Base-by-base conservation (phyloP, 2,888 invertebrate species). In the Hermaeophaga mercurialis region DNA sequence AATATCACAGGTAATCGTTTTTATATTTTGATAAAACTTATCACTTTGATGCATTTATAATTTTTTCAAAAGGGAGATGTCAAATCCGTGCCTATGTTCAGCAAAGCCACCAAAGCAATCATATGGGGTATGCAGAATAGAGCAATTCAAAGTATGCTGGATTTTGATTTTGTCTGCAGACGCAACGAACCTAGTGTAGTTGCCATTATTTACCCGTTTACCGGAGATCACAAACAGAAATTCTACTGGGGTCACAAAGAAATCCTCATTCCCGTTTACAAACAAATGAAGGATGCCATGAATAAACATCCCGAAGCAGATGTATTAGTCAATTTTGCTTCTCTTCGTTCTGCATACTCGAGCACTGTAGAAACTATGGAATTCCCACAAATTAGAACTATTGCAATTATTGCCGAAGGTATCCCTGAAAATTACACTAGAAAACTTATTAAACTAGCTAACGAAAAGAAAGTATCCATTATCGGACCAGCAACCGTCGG, bases 171-270 rank as follows among this genome's bases (percentile, higher is more conserved):
- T 79, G 93, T 94, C 14, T 94, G 97, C 80, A 84, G 94, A 17
- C 82, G 98, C 69, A 79, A 84, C 47, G 90, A 91, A 70, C 97
- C 97, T 0, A 92, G 91, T 0, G 93, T 99, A 1, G 96, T 94
- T 0, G 97, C 97, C 22, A 91, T 98, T 75, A 95, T 98, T 26
- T 99, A 99, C 79, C 99, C 99, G 0, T 96, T 99, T 80, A 96
- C 91, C 9, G 96, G 96, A 0, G 97, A 99, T 78, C 98, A 99
- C 79, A 97, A 96, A 75, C 97, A 97, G 80, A 99, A 99, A 78
- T 99, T 94, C 81, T 99, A 99, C 78, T 99, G 97, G 89, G 99
- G 99, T 0, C 98, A 99, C 79, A 96, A 97, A 75, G 98, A 98
- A 76, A 90, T 96, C 43, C 84, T 96, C 18, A 88, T 96, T 71